Evolutionary conservation across 2,888 invertebrate genomes (phyloP), one percentile per base, ranked within the genome.

Genomic region (Schizotus pectinicornis): DNA sequence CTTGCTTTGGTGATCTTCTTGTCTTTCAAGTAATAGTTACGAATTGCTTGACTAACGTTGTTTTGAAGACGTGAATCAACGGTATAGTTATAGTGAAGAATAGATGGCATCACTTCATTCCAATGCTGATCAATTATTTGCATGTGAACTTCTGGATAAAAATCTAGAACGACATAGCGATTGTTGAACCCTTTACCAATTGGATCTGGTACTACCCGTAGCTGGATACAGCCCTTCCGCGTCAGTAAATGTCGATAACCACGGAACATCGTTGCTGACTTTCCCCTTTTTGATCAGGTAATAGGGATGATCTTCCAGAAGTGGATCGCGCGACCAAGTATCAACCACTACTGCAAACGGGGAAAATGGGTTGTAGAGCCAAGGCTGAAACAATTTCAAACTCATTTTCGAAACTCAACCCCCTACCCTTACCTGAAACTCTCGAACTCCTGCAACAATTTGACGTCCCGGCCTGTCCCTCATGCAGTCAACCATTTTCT

Each of bases 321-420:
- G 88, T 0, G 89, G 85, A 14, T 85, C 80, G 0, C 83, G 77
- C 1, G 81, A 77, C 67, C 78, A 78, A 50, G 77, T 79, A 68
- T 93, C 92, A 43, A 86, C 81, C 0, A 89, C 88, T 0, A 91
- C 89, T 0, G 87, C 89, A 74, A 91, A 91, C 0, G 89, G 87
- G 0, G 88, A 84, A 73, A 88, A 89, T 59, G 91, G 85, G 74
- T 86, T 85, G 69, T 88, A 88, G 9, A 86, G 75, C 80, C 82
- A 85, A 14, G 83, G 81, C 43, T 43, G 30, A 9, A 12, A 7
- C 30, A 43, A 43, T 8, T 39, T 7, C 8, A 39, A 13, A 9
- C 3, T 3, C 7, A 43, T 30, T 22, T 43, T 30, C 3, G 30
- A 8, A 43, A 14, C 14, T 6, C 3, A 39, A 39, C 5, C 13